Base-by-base conservation (phyloP, 2,888 invertebrate species). In the Drosophila longiperda region DNA sequence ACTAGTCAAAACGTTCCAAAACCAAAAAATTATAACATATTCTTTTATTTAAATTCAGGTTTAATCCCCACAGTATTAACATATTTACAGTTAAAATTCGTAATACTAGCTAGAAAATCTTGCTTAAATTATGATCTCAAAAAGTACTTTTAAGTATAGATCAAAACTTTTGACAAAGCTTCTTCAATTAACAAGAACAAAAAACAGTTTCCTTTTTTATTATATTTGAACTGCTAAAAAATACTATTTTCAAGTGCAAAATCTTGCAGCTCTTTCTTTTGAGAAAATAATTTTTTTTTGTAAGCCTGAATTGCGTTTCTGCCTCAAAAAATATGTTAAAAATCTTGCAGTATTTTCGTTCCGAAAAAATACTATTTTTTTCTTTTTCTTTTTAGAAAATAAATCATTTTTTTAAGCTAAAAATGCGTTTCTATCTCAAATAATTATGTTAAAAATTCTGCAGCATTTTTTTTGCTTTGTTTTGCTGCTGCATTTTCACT, bases 401-500 rank as follows among this genome's bases (percentile, higher is more conserved):
- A 29, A 6, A 6, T 29, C 0, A 6, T 29, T 29, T 29, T 29
- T 29, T 1, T 6, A 29, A 29, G 29, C 6, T 29, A 1, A 23
- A 15, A 23, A 3, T 0, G 12, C 20, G 5, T 3, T 45, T 7
- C 45, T 20, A 1, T 1, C 45, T 15, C 0, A 23, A 8, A 23
- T 4, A 23, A 8, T 3, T 0, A 1, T 23, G 20, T 8, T 23
- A 1, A 23, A 8, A 23, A 23, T 26, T 20, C 7, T 58, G 29
- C 12, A 32, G 17, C 11, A 17, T n/a, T 20, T 12, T 32, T 15
- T 0, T 5, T 55, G 8, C 29, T 38, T 66, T 59, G 57, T 64
- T 63, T 61, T 45, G 61, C 45, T 63, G 42, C 34, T 53, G 50
- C 63, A 32, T 49, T 61, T 34, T 49, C 26, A 12, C 9, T 15